Base-by-base conservation (phyloP, 2,113 vertebrate species). In the Pluvialis apricaria region DNA sequence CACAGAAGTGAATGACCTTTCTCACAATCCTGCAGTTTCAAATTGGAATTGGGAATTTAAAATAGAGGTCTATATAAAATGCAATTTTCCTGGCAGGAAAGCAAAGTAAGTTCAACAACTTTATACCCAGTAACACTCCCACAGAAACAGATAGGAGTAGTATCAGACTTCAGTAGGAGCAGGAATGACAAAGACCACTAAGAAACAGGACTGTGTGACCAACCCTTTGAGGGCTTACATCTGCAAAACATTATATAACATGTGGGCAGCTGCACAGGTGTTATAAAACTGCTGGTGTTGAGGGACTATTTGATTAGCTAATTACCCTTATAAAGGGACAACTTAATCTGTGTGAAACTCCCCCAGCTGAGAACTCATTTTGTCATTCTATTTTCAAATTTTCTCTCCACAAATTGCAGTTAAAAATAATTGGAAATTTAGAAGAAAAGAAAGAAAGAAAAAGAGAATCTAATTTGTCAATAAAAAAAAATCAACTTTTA, bases 391-490 rank as follows among this genome's bases (percentile, higher is more conserved):
- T 96, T 93, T 98, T 97, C 94, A 97, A 79, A 94, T 95, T 94
- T 97, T 97, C 81, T 96, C 79, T 94, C 90, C 80, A 90, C 88
- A 96, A 97, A 95, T 97, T 97, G 69, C 83, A 91, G 96, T 97
- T 98, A 92, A 98, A 97, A 98, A 97, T 96, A 97, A 98, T 97
- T 96, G 97, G 86, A 97, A 97, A 97, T 94, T 95, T 92, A 73
- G 42, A 96, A 82, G 65, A 60, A 88, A 86, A 86, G 31, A 72
- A 80, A 90, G 62, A 79, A 66, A 58, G 32, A 66, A 71, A 97
- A 96, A 97, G 89, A 90, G 86, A 98, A 98, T 97, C 60, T 89
- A 97, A 98, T 98, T 97, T 98, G 97, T 98, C 96, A 97, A 97
- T 97, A 81, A 97, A 97, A 80, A 88, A 97, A 97, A 96, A 97